Evolutionary conservation across 2,888 invertebrate genomes (phyloP).

Genomic region (Limnephilus rhombicus): DNA sequence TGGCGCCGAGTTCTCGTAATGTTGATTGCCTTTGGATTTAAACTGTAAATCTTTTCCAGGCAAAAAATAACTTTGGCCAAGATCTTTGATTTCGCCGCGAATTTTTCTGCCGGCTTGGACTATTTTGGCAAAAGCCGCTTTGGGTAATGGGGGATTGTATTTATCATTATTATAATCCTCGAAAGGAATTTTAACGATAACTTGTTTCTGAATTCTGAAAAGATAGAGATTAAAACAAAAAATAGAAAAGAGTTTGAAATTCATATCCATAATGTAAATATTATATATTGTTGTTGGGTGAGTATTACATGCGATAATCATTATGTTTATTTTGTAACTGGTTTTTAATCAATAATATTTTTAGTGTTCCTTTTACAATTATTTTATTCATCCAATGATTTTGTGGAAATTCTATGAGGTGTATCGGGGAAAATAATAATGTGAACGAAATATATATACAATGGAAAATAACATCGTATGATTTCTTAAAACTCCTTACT

Average conservation of each 20-base stretch:
- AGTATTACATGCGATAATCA: background rate
- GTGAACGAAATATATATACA: background rate
- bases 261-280: background rate
- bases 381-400: background rate
- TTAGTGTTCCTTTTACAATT: too few relatives aligned
- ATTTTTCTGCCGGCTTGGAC: conserved; percentile 74
- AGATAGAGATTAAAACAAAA: conserved; percentile 46
- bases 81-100: background rate
- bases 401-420: background rate
- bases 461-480: background rate
- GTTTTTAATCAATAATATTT: too few relatives aligned
- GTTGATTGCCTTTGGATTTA: conserved; percentile 18
- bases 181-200: conserved; percentile 67
- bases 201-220: conserved; percentile 69
- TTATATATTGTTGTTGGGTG: background rate
- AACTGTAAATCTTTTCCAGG: conserved; percentile 3
- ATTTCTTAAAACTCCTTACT: background rate
- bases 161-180: conserved; percentile 67
- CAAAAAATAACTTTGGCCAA: background rate
- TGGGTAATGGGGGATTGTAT: conserved; percentile 42
- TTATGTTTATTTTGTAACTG: background rate
- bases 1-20: background rate
- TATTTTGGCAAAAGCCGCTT: conserved; percentile 75
- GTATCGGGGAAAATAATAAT: background rate
- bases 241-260: conserved; percentile 9